Percentiles rank a stretch among this genome's conserved stretches.
Evolutionary conservation across 2,113 vertebrate species (phyloP).

Genomic region (Ascaphus truei): DNA sequence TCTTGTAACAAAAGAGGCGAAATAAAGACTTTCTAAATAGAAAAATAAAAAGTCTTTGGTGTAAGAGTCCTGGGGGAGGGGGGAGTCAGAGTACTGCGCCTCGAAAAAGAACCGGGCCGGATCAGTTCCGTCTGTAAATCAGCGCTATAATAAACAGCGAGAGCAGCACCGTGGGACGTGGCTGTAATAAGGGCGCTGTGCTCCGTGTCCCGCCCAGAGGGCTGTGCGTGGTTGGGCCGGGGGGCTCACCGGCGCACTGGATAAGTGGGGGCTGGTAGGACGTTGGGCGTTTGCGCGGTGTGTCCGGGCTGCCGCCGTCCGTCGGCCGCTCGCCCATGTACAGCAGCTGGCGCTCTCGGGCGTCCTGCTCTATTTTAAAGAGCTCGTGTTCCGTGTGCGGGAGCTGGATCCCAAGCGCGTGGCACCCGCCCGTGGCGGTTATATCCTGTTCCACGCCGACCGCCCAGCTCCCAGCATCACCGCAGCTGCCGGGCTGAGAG

Average conservation of each 20-base stretch:
- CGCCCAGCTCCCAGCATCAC: slow-evolving; percentile 62
- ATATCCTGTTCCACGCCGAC: slow-evolving; percentile 74
- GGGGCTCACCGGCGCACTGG: slow-evolving; percentile 55
- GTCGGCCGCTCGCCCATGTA: slow-evolving; percentile 80
- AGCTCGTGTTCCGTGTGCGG: slow-evolving; percentile 87
- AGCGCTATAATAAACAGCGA: slow-evolving; percentile 37
- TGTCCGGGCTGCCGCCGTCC: slow-evolving; percentile 77
- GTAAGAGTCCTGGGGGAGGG: slow-evolving; percentile 37
- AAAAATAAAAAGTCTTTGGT: too few relatives aligned
- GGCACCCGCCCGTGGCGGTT: slow-evolving; percentile 74
- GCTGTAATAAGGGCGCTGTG: neutral
- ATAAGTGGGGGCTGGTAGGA: slow-evolving; percentile 82
- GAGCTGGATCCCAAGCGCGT: slow-evolving; percentile 75
- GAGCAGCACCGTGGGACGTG: slow-evolving; percentile 27
- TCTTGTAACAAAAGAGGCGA: slow-evolving; percentile 8
- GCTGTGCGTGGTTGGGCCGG: slow-evolving; percentile 39
- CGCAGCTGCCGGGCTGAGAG: slow-evolving; percentile 68
- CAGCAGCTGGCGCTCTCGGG: slow-evolving; percentile 65
- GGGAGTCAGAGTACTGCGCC: slow-evolving; percentile 40
- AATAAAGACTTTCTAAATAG: too few relatives aligned
- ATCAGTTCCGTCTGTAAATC: slow-evolving; percentile 45
- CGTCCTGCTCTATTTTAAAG: slow-evolving; percentile 73
- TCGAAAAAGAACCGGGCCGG: neutral
- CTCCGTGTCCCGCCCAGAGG: slow-evolving; percentile 1
- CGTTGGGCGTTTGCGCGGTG: slow-evolving; percentile 70